phyloP scores from a whole-genome alignment of 2,797 vertebrate species.

The Scleropages formosus region DNA sequence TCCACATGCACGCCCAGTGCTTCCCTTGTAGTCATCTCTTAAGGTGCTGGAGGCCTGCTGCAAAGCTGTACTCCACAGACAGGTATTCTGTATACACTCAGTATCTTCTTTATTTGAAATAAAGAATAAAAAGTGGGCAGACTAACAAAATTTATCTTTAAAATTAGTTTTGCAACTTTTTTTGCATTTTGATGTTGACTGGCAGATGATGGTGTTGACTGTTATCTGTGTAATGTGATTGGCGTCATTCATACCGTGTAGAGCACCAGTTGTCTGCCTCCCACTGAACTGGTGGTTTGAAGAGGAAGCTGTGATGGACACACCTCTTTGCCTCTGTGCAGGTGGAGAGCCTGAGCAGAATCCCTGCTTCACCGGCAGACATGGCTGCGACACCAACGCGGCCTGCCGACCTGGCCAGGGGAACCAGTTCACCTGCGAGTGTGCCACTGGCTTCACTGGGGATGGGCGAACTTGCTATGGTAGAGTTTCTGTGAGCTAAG shows the following conservation, averaged over 20 bases:
- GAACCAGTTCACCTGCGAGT: slow-evolving; percentile 80
- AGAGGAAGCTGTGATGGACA: slow-evolving; percentile 38
- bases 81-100: not conserved
- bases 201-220: not conserved
- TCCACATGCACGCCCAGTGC: slow-evolving; percentile 35
- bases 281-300: not conserved
- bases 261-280: not conserved
- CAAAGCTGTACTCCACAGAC: not conserved
- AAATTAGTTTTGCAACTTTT: too few species aligned
- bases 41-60: not conserved
- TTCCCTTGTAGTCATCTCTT: not conserved
- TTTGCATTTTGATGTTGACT: not conserved
- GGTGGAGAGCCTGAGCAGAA: slow-evolving; percentile 76
- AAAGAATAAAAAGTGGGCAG: too few species aligned
- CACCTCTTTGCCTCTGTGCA: slow-evolving; percentile 37
- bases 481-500: slow-evolving; percentile 47
- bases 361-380: slow-evolving; percentile 87
- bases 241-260: not conserved
- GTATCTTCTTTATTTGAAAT: not conserved
- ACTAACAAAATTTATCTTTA: too few species aligned
- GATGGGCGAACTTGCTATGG: slow-evolving; percentile 83
- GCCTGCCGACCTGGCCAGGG: slow-evolving; percentile 75
- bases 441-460: slow-evolving; percentile 83
- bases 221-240: not conserved
- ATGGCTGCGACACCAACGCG: slow-evolving; percentile 87